These are phyloP conservation scores for Cyclura pinguis DNA, from an alignment of 2,797 vertebrate genomes.

Conservation along the genomic window DNA sequence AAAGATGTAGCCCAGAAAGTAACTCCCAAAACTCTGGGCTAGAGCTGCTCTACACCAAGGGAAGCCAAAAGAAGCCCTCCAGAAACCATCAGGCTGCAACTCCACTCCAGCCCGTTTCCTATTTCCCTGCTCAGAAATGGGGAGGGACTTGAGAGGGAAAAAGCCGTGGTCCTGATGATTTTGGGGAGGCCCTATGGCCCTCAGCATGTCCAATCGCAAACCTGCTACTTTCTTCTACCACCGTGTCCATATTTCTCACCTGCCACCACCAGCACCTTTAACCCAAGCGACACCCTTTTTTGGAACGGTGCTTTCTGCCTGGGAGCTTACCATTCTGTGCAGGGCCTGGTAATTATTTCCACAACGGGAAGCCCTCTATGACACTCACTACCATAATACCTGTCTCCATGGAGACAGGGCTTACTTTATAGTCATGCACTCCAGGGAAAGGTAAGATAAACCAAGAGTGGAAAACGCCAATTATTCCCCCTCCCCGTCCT, in stretches of 20 bases:
- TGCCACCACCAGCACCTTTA: accelerated
- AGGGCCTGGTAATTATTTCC: conserved; percentile 56
- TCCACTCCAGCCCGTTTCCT: too few relatives aligned
- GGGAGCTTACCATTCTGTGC: conserved; percentile 54
- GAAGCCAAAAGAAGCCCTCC: too few relatives aligned
- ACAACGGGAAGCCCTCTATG: conserved; percentile 68
- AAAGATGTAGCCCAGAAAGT: too few relatives aligned
- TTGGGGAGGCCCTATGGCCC: neutral
- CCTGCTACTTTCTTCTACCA: neutral
- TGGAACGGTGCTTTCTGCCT: conserved; percentile 24
- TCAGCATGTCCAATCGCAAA: neutral
- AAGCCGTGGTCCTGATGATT: neutral
- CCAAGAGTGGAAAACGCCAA: neutral
- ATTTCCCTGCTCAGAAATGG: neutral
- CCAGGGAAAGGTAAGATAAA: conserved; percentile 67
- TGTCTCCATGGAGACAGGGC: conserved; percentile 65
- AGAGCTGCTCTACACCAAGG: neutral
- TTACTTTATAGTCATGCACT: conserved; percentile 62
- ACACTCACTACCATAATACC: conserved; percentile 66
- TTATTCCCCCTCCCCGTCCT: accelerated
- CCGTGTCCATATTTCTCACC: neutral
- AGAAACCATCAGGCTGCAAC: too few relatives aligned
- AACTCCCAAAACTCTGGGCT: too few relatives aligned
- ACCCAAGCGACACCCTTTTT: neutral
- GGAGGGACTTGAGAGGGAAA: neutral